Evolutionary conservation across 2,113 vertebrate genomes (phyloP), one percentile per base, ranked within the genome.

Genomic region (Catharus bicknelli): DNA sequence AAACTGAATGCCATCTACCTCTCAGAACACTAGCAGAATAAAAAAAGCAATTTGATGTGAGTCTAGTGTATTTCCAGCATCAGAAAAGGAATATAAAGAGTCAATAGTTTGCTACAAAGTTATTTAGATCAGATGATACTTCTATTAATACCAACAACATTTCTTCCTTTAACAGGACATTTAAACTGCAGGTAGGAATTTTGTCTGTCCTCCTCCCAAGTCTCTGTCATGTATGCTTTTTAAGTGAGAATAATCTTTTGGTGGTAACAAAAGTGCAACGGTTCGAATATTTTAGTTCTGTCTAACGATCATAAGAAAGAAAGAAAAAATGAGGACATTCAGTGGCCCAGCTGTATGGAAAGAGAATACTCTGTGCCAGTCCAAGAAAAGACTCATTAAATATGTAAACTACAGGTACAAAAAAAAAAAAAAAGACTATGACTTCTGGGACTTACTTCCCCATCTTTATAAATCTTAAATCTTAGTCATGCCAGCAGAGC

Each of bases 221-320:
- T 12, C 20, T n/a, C 16, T 78, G 36, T 43, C 29, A 19, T 0
- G 5, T 12, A 22, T 1, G 4, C 3, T 58, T 84, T 90, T 54
- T 38, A 61, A 64, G 14, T 62, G 42, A 40, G 29, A 80, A 7
- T 11, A 50, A 7, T 54, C 20, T 93, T 88, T 77, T 45, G 61
- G 16, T 34, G 32, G 30, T 3, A 83, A 43, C 2, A 61, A 78
- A 83, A 68, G 5, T 18, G 45, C 13, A 74, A 9, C 17, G 23
- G 5, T 5, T 53, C 0, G 0, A 36, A 34, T 12, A 0, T 29
- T 86, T 62, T 54, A 58, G 10, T 75, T 42, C 19, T 64, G 19
- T 14, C 10, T 25, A 67, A 40, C 3, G 13, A 23, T 10, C 16
- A 26, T 22, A 69, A 75, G 27, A 54, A 77, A 55, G 10, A 12